A percentile compares a stretch with the other conserved stretches of the same genome.
Conservation (phyloP, 2,113 vertebrate genomes). For the Alces alces region DNA sequence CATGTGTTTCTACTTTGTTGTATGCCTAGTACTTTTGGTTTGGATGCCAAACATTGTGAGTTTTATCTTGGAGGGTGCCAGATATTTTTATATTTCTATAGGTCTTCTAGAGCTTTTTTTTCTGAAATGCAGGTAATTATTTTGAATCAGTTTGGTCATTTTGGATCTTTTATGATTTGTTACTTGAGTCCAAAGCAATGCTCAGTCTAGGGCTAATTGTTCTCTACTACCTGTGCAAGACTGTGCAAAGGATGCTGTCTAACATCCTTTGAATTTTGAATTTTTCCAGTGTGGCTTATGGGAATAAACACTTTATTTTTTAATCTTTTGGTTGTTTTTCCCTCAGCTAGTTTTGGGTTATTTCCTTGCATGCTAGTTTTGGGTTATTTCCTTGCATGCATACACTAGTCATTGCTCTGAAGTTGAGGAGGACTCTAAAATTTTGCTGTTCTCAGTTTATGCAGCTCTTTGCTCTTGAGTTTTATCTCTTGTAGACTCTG, state of each 20-base stretch:
- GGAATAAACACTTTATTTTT: not conserved
- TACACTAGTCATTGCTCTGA: not conserved
- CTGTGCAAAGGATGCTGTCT: not conserved
- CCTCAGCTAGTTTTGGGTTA: not conserved
- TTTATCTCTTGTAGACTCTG: not conserved
- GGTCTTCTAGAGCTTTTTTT: conserved; percentile 4
- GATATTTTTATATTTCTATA: not conserved
- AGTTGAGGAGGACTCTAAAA: not conserved
- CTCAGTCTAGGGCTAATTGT: not conserved
- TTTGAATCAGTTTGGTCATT: not conserved
- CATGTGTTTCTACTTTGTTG: not conserved
- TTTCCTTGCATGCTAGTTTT: not conserved
- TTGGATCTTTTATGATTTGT: conserved; percentile 4
- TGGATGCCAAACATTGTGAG: not conserved
- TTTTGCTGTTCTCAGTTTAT: not conserved
- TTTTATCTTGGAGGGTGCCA: not conserved
- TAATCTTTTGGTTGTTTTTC: not conserved
- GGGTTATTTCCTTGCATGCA: not conserved
- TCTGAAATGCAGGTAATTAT: not conserved
- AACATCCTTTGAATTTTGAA: not conserved
- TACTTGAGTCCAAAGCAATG: not conserved
- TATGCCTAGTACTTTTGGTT: not conserved
- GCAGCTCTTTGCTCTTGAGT: not conserved
- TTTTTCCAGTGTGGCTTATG: not conserved
- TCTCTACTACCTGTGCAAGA: not conserved